Evolutionary conservation across 2,888 invertebrate species (phyloP).

Genomic region (Formica aserva): DNA sequence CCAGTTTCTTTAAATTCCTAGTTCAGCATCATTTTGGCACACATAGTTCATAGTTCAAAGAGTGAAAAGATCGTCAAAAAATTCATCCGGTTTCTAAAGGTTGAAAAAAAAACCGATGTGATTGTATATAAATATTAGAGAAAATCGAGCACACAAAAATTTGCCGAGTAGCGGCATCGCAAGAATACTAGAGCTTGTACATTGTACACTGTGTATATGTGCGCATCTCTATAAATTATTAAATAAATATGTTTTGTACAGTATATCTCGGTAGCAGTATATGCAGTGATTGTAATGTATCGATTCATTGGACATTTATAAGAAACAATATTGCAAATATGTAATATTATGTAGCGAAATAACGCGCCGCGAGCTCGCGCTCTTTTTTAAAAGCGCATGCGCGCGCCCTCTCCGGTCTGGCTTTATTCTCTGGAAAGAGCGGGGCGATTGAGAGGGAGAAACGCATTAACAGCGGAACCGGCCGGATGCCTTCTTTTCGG

Average conservation of each 20-base stretch:
- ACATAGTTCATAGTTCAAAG: neutral
- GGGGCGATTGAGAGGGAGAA: slow-evolving; percentile 11
- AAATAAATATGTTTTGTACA: slow-evolving; percentile 85
- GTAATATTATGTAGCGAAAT: neutral
- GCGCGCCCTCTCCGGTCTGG: neutral
- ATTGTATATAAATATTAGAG: slow-evolving; percentile 81
- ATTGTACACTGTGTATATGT: slow-evolving; percentile 80
- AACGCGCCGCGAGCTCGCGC: neutral
- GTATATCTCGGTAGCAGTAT: slow-evolving; percentile 69
- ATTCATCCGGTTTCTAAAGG: slow-evolving; percentile 44
- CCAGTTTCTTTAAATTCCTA: neutral
- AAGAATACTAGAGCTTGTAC: slow-evolving; percentile 79
- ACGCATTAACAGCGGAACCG: neutral
- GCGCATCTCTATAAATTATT: slow-evolving; percentile 82
- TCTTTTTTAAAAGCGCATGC: neutral
- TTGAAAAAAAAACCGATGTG: slow-evolving; percentile 72
- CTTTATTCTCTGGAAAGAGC: neutral
- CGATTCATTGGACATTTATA: neutral
- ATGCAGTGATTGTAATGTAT: neutral
- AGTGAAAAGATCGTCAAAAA: neutral
- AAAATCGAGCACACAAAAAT: slow-evolving; percentile 62
- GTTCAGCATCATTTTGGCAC: neutral
- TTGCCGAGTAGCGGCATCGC: slow-evolving; percentile 78
- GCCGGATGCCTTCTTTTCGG: neutral
- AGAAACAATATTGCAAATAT: neutral